Evolutionary conservation across 2,888 invertebrate species (phyloP), one percentile per base, ranked within the genome.

Genomic region (Caenorhabditis wallacei): DNA sequence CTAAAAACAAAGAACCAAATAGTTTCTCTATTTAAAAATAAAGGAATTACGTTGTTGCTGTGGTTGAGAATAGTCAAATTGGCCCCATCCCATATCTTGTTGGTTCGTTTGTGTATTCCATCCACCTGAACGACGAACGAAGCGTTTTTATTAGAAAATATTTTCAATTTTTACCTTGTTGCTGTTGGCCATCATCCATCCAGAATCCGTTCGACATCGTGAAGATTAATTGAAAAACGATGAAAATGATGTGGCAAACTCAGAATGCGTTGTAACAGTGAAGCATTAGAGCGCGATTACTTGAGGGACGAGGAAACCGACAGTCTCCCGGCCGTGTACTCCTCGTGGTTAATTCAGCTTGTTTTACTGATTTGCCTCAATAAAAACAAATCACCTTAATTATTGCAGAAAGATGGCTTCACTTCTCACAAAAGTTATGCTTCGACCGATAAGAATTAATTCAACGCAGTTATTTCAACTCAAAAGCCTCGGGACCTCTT

Each of bases 41-140:
- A 54, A 13, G 4, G 11, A 24, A 46, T 46, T 8, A 59, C 57
- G 76, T 26, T 64, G 78, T 56, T 76, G 85, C 5, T 66, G 84
- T 37, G 86, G 78, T 56, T 85, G 87, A n/a, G 86, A 82, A 69
- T 88, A 88, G 63, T 88, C 88, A 74, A 88, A 88, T 69, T 88
- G 87, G 18, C 87, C 87, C 88, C 88, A 88, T n/a, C 87, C 84
- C 80, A 84, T 82, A 69, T 88, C 84, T 40, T 69, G 82, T 18
- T 71, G 71, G 10, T 22, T 46, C 22, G 68, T 66, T 56, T 79
- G 79, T 10, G 71, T 66, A 35, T 82, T 70, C 82, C 82, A 82
- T 48, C 78, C 78, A 48, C 78, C 78, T 78, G 46, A 35, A 69
- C 0, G 20, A 24, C n/a, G n/a, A n/a, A n/a, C n/a, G n/a, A 46